Evolutionary conservation across 2,797 vertebrate species (phyloP).

Genomic region (Alcedo quadribrachys): DNA sequence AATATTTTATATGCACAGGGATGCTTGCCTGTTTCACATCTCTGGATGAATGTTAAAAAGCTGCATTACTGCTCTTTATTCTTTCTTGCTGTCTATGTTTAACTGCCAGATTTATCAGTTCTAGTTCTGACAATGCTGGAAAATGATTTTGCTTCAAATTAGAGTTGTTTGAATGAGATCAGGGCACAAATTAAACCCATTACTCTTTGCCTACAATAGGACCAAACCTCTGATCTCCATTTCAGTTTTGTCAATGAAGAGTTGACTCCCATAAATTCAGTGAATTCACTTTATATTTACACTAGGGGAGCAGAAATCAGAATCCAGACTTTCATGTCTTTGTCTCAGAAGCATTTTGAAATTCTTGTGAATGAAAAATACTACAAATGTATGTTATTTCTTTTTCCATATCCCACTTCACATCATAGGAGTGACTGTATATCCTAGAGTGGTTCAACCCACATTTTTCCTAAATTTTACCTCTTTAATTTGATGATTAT

Average conservation of each 20-base stretch:
- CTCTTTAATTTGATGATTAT: conserved; percentile 60
- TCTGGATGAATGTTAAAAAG: conserved; percentile 30
- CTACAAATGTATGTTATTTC: conserved; percentile 33
- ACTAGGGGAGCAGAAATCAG: conserved; percentile 37
- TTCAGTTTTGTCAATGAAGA: conserved; percentile 34
- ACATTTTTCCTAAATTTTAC: conserved; percentile 26
- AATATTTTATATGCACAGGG: conserved; percentile 24
- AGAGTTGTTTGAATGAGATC: conserved; percentile 28
- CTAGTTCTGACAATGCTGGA: conserved; percentile 25
- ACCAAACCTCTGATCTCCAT: conserved; percentile 59
- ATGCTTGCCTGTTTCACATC: conserved; percentile 33
- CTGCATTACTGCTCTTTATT: conserved; percentile 1
- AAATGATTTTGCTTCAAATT: conserved; percentile 49
- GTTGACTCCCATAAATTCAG: conserved; percentile 13
- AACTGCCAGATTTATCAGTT: conserved; percentile 51
- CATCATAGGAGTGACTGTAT: background rate
- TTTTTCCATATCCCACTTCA: conserved; percentile 39
- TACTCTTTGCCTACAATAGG: background rate
- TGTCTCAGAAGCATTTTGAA: conserved; percentile 45
- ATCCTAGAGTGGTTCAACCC: background rate
- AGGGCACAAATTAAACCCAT: conserved; percentile 46
- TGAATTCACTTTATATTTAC: conserved; percentile 52
- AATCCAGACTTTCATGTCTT: conserved; percentile 24
- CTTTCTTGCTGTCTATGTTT: background rate
- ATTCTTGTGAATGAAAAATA: conserved; percentile 49